These are phyloP conservation scores for Papilio polytes DNA, from an alignment of 1,140 invertebrate species.

Conservation along the genomic window DNA sequence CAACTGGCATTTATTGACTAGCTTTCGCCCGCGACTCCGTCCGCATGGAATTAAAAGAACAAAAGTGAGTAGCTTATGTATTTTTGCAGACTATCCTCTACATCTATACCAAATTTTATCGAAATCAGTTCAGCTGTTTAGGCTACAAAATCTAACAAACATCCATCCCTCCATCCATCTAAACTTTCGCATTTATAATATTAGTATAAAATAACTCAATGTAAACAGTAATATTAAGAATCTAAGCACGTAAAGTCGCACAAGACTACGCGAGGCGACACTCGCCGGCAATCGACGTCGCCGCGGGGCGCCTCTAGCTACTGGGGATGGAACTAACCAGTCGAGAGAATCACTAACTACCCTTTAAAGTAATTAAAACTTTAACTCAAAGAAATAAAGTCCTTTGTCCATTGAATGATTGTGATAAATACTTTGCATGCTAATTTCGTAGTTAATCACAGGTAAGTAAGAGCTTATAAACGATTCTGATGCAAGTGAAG, in stretches of 20 bases:
- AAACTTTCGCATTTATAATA: too few relatives aligned
- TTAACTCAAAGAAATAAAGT: not conserved
- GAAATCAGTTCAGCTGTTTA: too few relatives aligned
- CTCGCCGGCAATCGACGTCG: constrained; percentile 69
- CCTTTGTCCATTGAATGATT: not conserved
- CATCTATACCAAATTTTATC: too few relatives aligned
- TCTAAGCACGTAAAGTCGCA: constrained; percentile 59
- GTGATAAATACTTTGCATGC: constrained; percentile 7
- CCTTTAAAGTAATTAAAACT: not conserved
- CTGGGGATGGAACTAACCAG: constrained; percentile 53
- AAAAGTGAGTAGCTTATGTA: too few relatives aligned
- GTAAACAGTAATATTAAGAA: not conserved
- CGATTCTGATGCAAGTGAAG: not conserved
- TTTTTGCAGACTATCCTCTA: too few relatives aligned
- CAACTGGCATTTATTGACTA: too few relatives aligned
- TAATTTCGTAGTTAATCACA: not conserved
- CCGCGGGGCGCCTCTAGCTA: constrained; percentile 67
- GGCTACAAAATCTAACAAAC: too few relatives aligned
- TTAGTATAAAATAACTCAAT: too few relatives aligned
- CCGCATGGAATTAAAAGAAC: too few relatives aligned
- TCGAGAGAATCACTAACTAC: constrained; percentile 52
- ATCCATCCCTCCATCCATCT: too few relatives aligned
- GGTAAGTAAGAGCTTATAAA: not conserved
- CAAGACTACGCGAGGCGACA: constrained; percentile 66
- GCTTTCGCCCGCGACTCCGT: too few relatives aligned